Percentiles rank a stretch among this genome's conserved stretches.
phyloP scores from a whole-genome alignment of 2,888 invertebrate genomes.

The Aphidius colemani region DNA sequence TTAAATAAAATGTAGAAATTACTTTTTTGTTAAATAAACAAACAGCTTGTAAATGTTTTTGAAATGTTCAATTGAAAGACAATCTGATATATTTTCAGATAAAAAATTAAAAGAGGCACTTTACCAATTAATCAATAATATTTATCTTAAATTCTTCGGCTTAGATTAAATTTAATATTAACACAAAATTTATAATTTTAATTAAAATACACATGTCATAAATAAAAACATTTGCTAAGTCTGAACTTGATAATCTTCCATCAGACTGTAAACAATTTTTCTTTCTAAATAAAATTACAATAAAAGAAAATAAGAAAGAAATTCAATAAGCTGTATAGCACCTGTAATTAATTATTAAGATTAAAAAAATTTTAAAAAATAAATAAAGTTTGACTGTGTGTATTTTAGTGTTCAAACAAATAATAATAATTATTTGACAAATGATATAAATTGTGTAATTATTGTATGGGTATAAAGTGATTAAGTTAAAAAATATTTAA shows the following conservation, averaged over 20 bases:
- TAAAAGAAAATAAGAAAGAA: constrained; percentile 10
- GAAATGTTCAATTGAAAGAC: background rate
- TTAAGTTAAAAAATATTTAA: background rate
- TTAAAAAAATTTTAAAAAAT: constrained; percentile 6
- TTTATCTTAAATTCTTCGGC: background rate
- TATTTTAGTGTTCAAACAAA: background rate
- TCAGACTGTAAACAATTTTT: constrained; percentile 1
- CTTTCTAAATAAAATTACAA: constrained; percentile 8
- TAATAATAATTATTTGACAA: constrained; percentile 10
- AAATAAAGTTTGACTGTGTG: constrained; percentile 2
- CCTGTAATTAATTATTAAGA: constrained; percentile 14
- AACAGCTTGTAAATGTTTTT: background rate
- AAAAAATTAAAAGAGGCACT: constrained; percentile 25
- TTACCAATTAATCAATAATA: constrained; percentile 21
- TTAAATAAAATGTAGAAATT: too few species aligned
- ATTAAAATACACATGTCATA: background rate
- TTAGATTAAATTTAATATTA: background rate
- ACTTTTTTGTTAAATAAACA: background rate
- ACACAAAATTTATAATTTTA: background rate
- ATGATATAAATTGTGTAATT: constrained; percentile 5
- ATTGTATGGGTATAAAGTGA: too few species aligned
- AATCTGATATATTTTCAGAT: background rate
- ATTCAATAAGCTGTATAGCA: background rate
- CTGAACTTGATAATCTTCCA: background rate
- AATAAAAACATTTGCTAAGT: background rate